Conservation (phyloP, 1,140 invertebrate species). For the Magallana angulata region DNA sequence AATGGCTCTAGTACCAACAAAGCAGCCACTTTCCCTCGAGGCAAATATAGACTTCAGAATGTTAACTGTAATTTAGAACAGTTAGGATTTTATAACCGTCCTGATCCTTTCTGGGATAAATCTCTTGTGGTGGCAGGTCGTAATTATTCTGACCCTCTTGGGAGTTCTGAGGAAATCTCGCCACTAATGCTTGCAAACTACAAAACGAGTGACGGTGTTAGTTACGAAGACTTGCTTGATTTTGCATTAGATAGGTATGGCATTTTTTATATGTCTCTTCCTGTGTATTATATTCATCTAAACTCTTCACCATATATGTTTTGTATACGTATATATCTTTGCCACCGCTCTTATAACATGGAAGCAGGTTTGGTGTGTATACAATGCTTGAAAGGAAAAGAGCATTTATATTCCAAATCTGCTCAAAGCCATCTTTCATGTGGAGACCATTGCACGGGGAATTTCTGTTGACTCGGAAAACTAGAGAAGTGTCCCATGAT, state of each 20-base stretch:
- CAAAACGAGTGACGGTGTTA: constrained; percentile 85
- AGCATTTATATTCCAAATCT: constrained; percentile 25
- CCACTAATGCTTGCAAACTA: constrained; percentile 74
- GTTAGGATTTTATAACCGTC: constrained; percentile 73
- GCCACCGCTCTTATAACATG: constrained; percentile 29
- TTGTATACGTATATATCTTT: constrained; percentile 4
- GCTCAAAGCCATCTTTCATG: neutral
- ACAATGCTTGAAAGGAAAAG: constrained; percentile 7
- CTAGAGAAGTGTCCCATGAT: neutral
- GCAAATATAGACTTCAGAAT: constrained; percentile 64
- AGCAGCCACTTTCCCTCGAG: constrained; percentile 63
- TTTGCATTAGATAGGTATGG: constrained; percentile 87
- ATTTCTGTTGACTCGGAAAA: constrained; percentile 17
- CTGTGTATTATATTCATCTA: constrained; percentile 29
- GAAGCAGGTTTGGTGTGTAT: constrained; percentile 11
- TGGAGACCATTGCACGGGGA: neutral
- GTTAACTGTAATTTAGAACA: constrained; percentile 71
- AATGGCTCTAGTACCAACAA: constrained; percentile 45
- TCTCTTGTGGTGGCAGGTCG: constrained; percentile 65
- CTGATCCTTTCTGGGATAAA: constrained; percentile 75
- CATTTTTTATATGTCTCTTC: constrained; percentile 56
- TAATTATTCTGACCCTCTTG: constrained; percentile 61
- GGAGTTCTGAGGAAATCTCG: constrained; percentile 66
- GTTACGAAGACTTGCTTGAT: constrained; percentile 94
- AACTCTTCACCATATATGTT: neutral